Conservation (phyloP, 1,140 invertebrate genomes). For the Calliphora vicina region DNA sequence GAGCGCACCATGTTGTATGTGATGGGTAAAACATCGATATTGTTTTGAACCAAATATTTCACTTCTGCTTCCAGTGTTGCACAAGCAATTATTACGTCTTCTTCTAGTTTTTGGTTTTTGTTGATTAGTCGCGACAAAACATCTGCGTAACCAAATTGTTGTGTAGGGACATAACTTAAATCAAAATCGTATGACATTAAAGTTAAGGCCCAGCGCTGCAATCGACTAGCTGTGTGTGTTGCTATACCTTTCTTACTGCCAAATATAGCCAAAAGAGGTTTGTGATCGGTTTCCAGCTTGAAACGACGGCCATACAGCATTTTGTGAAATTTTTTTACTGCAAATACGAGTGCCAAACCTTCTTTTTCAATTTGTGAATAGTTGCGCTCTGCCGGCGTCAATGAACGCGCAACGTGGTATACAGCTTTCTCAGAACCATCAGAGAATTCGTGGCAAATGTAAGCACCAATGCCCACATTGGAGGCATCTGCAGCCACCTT, state of each 20-base stretch:
- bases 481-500: conserved; percentile 47
- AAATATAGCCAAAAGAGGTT: conserved; percentile 61
- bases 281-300: conserved; percentile 62
- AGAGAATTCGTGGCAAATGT: conserved; percentile 42
- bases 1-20: background rate
- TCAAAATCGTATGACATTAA: conserved; percentile 44
- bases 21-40: conserved; percentile 10
- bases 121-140: conserved; percentile 47
- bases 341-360: too few relatives aligned
- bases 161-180: conserved; percentile 45
- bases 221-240: conserved; percentile 42
- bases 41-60: conserved; percentile 10
- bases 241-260: conserved; percentile 46
- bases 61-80: conserved; percentile 36
- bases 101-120: conserved; percentile 33
- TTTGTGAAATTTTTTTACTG: too few relatives aligned
- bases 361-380: too few relatives aligned
- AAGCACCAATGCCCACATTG: conserved; percentile 46
- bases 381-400: conserved; percentile 45
- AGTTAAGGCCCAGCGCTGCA: conserved; percentile 56
- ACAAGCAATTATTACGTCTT: conserved; percentile 31
- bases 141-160: conserved; percentile 46
- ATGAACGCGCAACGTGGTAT: conserved; percentile 50
- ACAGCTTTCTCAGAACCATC: conserved; percentile 55
- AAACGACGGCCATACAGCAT: conserved; percentile 57